Evolutionary conservation across 2,888 invertebrate genomes (phyloP).

Genomic region (Philereme vetulata): DNA sequence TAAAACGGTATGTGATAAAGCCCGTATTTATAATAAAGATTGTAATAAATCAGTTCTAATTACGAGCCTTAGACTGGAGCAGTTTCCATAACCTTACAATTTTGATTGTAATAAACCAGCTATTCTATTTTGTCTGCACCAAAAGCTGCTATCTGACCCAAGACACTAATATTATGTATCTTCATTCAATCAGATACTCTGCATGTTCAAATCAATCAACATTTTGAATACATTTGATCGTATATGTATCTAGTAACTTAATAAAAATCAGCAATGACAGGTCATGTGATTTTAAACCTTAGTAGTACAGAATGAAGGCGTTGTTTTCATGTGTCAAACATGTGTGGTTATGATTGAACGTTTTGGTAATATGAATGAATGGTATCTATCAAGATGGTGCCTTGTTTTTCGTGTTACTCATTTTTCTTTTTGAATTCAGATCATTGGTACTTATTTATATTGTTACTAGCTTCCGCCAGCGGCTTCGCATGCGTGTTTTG

Average conservation of each 20-base stretch:
- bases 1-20: too few species aligned
- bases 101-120: not conserved
- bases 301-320: constrained; percentile 14
- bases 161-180: constrained; percentile 80
- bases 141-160: constrained; percentile 41
- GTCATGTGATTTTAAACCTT: constrained; percentile 15
- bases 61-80: too few species aligned
- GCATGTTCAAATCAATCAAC: constrained; percentile 80
- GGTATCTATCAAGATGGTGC: constrained; percentile 44
- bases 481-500: too few species aligned
- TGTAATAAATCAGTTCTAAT: too few species aligned
- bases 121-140: constrained; percentile 7
- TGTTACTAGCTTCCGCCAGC: not conserved
- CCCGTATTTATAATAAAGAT: too few species aligned
- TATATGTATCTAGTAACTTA: constrained; percentile 56
- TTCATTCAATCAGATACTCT: constrained; percentile 75
- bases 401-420: constrained; percentile 34
- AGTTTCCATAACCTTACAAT: too few species aligned
- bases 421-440: constrained; percentile 26
- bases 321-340: constrained; percentile 36
- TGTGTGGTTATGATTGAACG: constrained; percentile 53
- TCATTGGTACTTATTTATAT: not conserved
- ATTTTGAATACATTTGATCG: constrained; percentile 78
- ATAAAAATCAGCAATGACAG: constrained; percentile 45
- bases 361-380: constrained; percentile 58